phyloP scores from a whole-genome alignment of 2,888 invertebrate genomes.

The Dryobota labecula region DNA sequence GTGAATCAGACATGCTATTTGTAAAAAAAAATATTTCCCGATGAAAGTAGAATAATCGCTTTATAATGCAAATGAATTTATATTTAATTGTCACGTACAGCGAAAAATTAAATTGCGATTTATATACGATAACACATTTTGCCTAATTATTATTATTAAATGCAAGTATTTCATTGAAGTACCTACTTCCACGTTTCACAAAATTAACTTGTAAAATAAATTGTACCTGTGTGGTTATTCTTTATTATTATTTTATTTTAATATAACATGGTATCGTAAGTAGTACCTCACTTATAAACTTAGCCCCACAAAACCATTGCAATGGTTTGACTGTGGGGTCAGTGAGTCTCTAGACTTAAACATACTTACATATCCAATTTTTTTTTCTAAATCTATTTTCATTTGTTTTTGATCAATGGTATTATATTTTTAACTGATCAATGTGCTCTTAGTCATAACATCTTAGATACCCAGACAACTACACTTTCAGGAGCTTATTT shows the following conservation, averaged over 20 bases:
- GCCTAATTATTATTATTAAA: neutral
- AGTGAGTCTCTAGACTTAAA: too few species aligned
- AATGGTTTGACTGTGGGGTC: too few species aligned
- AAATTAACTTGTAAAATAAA: neutral
- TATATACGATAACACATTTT: neutral
- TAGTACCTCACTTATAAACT: too few species aligned
- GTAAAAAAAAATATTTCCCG: slow-evolving; percentile 20
- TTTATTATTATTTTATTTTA: too few species aligned
- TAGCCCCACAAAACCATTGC: too few species aligned
- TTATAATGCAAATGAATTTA: slow-evolving; percentile 3
- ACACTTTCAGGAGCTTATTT: slow-evolving; percentile 32
- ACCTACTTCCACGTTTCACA: slow-evolving; percentile 26
- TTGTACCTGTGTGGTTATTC: neutral
- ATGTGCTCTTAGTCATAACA: neutral
- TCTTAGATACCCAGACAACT: neutral
- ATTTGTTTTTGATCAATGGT: neutral
- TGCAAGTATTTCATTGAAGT: slow-evolving; percentile 1
- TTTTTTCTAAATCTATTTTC: too few species aligned
- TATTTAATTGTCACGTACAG: slow-evolving; percentile 14
- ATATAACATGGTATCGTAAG: too few species aligned
- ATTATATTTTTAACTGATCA: neutral
- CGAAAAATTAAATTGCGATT: slow-evolving; percentile 12
- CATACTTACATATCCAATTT: too few species aligned
- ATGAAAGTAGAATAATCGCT: neutral
- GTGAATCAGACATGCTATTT: neutral